Percentiles rank a stretch among this genome's conserved stretches.
Conservation (phyloP, 2,113 vertebrate species). For the Zapornia atra region DNA sequence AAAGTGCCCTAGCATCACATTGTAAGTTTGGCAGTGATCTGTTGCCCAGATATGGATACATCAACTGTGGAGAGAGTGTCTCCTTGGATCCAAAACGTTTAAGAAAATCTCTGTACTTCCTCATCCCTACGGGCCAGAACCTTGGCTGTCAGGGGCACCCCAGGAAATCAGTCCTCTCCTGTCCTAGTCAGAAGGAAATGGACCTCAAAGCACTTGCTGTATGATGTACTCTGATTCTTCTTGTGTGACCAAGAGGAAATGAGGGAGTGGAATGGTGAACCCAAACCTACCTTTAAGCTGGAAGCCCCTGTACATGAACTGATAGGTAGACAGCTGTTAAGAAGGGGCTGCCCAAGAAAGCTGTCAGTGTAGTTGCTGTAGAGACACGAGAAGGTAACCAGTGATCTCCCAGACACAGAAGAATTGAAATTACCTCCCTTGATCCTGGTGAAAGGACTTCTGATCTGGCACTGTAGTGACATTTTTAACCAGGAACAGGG, state of each 20-base stretch:
- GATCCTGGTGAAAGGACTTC: not conserved
- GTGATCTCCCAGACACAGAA: not conserved
- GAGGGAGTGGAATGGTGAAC: not conserved
- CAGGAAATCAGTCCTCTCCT: not conserved
- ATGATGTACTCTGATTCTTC: not conserved
- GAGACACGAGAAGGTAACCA: not conserved
- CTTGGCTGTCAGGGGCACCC: not conserved
- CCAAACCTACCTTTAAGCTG: not conserved
- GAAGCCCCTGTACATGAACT: not conserved
- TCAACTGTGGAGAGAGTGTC: not conserved
- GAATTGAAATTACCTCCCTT: not conserved
- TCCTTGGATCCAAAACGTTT: not conserved
- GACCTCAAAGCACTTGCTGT: no score
- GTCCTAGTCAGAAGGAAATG: not conserved
- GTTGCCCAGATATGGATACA: not conserved
- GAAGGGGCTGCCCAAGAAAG: not conserved
- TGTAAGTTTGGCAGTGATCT: not conserved
- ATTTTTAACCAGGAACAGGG: not conserved
- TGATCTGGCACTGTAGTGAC: not conserved
- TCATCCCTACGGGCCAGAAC: not conserved
- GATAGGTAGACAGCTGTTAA: not conserved
- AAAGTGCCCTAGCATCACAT: not conserved
- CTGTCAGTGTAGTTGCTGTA: not conserved
- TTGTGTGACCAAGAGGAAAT: not conserved
- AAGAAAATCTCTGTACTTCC: not conserved